Evolutionary conservation across 2,797 vertebrate genomes (phyloP), one percentile per base, ranked within the genome.

Genomic region (Mus spretus): DNA sequence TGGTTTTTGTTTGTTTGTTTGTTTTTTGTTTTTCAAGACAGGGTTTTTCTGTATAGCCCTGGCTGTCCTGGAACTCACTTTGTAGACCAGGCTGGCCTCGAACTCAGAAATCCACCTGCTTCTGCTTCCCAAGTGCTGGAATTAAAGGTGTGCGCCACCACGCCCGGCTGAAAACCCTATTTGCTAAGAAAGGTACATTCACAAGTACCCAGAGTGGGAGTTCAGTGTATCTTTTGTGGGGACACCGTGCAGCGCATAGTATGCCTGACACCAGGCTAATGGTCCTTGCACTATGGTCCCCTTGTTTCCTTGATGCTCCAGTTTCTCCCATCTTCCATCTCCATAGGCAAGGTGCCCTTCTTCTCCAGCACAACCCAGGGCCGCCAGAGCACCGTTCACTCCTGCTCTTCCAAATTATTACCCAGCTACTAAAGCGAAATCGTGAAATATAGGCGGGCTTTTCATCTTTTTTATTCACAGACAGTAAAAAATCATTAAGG

Each of bases 401-500:
- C 75, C 90, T 37, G 28, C 50, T 59, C 83, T 94, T 85, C 82
- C 37, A 47, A 91, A 94, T 77, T 87, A 95, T 93, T 86, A 78
- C 31, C 67, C 72, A 77, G 92, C 94, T 67, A 61, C 74, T 28
- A 57, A 87, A 59, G 79, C 37, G 31, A 91, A 83, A 89, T 84
- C 82, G 14, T 97, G 89, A 97, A 94, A 98, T 96, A 96, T 92
- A 61, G 94, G 94, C 83, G 87, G 89, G 79, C 75, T 92, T 97
- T 97, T 96, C 95, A 90, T 96, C 96, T 96, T 97, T 97, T 95
- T 97, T 95, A 95, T 96, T 95, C 44, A 81, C 97, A 97, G 96
- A 97, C 90, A 97, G 96, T 97, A 96, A 97, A 97, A 97, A 88
- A 97, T 98, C 97, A 97, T 97, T 98, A 96, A 96, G 61, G 83